These are phyloP conservation scores for Arge pagana DNA, from an alignment of 2,888 invertebrate species.

Conservation along the genomic window DNA sequence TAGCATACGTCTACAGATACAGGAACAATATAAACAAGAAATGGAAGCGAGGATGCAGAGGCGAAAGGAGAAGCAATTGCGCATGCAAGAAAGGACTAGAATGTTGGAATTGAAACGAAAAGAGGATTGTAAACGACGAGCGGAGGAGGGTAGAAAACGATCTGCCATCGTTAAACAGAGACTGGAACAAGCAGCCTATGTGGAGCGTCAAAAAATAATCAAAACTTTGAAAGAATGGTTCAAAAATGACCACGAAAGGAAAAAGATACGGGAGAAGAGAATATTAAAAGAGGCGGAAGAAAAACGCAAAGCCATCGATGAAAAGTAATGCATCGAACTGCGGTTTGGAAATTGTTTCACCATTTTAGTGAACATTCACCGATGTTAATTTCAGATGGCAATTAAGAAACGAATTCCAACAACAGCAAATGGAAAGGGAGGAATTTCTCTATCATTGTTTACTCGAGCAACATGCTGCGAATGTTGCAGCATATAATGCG, in stretches of 20 bases:
- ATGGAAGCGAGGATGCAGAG: slow-evolving; percentile 21
- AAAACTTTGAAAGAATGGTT: slow-evolving; percentile 34
- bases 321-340: slow-evolving; percentile 35
- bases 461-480: slow-evolving; percentile 34
- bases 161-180: slow-evolving; percentile 29
- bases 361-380: not conserved
- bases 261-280: slow-evolving; percentile 31
- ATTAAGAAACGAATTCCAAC: slow-evolving; percentile 36
- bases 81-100: slow-evolving; percentile 25
- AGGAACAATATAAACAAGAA: slow-evolving; percentile 22
- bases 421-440: slow-evolving; percentile 38
- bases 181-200: slow-evolving; percentile 28
- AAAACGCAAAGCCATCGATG: slow-evolving; percentile 33
- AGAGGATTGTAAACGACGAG: slow-evolving; percentile 17
- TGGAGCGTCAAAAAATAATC: slow-evolving; percentile 32
- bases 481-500: slow-evolving; percentile 42
- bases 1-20: slow-evolving; percentile 15
- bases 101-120: slow-evolving; percentile 21
- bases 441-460: slow-evolving; percentile 32
- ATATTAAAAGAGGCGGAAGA: slow-evolving; percentile 25
- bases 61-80: slow-evolving; percentile 28
- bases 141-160: slow-evolving; percentile 25
- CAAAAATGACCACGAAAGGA: slow-evolving; percentile 37
- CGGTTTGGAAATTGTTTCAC: slow-evolving; percentile 17
- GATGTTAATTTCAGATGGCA: slow-evolving; percentile 40